Conservation (phyloP, 2,888 invertebrate genomes). For the Erebia epiphron region DNA sequence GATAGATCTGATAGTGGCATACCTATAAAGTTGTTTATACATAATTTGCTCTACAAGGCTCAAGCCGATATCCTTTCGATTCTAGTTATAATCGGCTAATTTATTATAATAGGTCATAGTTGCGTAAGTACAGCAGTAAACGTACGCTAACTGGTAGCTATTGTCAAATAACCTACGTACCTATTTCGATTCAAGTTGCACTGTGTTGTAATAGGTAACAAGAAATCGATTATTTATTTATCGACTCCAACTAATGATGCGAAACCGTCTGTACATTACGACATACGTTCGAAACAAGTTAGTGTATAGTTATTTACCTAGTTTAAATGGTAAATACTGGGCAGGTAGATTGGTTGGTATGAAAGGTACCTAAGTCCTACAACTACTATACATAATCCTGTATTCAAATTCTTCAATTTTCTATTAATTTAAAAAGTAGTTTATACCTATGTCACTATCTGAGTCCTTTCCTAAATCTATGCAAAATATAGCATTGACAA, state of each 20-base stretch:
- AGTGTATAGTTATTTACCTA: not conserved
- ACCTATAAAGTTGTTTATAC: too few relatives aligned
- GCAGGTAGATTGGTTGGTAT: too few relatives aligned
- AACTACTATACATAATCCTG: not conserved
- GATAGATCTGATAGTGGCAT: too few relatives aligned
- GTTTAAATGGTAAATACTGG: not conserved
- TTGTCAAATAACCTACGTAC: constrained; percentile 1
- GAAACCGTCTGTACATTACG: constrained; percentile 7
- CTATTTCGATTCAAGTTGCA: not conserved
- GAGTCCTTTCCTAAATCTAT: too few relatives aligned
- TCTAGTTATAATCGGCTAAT: not conserved
- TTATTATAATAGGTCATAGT: not conserved
- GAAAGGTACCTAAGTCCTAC: too few relatives aligned
- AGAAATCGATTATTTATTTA: constrained; percentile 13
- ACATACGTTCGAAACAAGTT: constrained; percentile 9
- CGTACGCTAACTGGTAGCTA: not conserved
- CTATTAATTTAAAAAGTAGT: too few relatives aligned
- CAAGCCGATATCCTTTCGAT: too few relatives aligned
- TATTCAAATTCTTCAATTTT: not conserved
- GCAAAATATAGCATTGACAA: too few relatives aligned
- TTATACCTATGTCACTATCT: too few relatives aligned
- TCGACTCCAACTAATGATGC: constrained; percentile 5
- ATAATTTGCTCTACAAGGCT: too few relatives aligned
- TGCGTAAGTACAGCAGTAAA: not conserved
- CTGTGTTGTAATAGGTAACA: constrained; percentile 9